phyloP scores from a whole-genome alignment of 2,113 vertebrate genomes.

The Shinisaurus crocodilurus region DNA sequence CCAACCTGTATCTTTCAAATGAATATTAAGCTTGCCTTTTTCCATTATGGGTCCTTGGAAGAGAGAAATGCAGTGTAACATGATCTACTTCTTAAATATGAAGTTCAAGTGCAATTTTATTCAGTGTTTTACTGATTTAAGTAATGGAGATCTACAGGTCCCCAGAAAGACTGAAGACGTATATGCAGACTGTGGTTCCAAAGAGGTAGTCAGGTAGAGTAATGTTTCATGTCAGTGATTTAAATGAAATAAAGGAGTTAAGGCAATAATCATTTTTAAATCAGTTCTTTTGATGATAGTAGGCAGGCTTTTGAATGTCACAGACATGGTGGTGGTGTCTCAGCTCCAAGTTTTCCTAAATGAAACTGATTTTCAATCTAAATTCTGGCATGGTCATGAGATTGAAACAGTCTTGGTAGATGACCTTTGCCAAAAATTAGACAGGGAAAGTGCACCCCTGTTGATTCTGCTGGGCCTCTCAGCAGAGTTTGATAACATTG shows the following conservation, averaged over 20 bases:
- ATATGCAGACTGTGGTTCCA: background rate
- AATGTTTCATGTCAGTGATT: background rate
- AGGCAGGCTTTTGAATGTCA: background rate
- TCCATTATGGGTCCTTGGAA: background rate
- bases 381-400: background rate
- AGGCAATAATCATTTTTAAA: background rate
- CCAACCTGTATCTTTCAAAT: background rate
- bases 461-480: background rate
- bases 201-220: background rate
- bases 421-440: background rate
- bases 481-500: background rate
- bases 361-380: background rate
- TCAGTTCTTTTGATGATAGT: background rate
- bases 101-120: background rate
- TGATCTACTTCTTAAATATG: background rate
- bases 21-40: background rate
- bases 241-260: background rate
- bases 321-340: background rate
- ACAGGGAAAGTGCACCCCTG: too few species aligned
- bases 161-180: background rate
- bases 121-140: background rate
- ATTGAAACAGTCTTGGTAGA: background rate
- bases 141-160: conserved; percentile 2
- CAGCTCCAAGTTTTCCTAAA: background rate
- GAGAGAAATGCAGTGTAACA: background rate